These are phyloP conservation scores for Gryllus bimaculatus DNA, from an alignment of 1,140 invertebrate species.

Conservation along the genomic window DNA sequence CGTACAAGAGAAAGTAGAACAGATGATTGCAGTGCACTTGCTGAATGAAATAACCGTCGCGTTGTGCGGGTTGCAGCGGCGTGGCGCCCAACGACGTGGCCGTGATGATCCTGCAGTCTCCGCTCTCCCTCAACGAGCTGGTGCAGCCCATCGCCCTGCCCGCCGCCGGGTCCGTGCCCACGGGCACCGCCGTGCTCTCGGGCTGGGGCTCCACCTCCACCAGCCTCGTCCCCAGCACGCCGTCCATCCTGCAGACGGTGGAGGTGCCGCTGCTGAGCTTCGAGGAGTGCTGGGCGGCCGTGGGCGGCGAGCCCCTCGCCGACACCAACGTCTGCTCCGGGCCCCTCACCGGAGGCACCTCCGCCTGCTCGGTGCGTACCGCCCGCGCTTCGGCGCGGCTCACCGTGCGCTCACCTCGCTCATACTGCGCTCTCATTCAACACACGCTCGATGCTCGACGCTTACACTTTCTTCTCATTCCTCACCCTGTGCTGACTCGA, in stretches of 20 bases:
- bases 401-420: too few relatives aligned
- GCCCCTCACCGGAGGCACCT: constrained; percentile 42
- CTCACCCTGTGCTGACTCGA: too few relatives aligned
- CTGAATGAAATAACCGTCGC: too few relatives aligned
- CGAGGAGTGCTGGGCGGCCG: constrained; percentile 28
- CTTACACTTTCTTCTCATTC: too few relatives aligned
- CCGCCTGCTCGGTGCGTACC: constrained; percentile 43
- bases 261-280: constrained; percentile 28
- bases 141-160: constrained; percentile 43
- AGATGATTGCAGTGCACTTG: too few relatives aligned
- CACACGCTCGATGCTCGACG: too few relatives aligned
- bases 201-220: constrained; percentile 40
- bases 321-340: constrained; percentile 49
- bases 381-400: too few relatives aligned
- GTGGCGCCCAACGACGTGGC: constrained; percentile 54
- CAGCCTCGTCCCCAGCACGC: constrained; percentile 22
- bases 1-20: too few relatives aligned
- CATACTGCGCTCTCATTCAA: too few relatives aligned
- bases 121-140: constrained; percentile 40
- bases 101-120: constrained; percentile 43
- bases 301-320: constrained; percentile 25
- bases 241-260: constrained; percentile 28
- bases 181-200: constrained; percentile 33
- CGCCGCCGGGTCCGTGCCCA: constrained; percentile 30
- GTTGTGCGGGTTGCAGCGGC: constrained; percentile 27